phyloP scores from a whole-genome alignment of 2,113 vertebrate genomes.

The Tonatia bakeri region DNA sequence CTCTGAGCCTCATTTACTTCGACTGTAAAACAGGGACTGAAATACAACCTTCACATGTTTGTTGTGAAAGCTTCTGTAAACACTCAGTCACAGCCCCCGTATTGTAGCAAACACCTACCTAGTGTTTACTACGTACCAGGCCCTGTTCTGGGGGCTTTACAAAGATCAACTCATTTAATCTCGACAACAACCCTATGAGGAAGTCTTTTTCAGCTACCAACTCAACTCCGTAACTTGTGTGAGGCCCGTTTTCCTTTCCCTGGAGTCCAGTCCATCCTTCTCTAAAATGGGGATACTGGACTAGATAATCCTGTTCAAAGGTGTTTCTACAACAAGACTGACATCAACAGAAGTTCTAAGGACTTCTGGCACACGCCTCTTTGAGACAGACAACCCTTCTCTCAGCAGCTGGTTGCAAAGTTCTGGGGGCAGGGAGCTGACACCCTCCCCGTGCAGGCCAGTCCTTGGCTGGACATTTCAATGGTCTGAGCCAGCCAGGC shows the following conservation, averaged over 20 bases:
- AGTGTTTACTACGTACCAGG: neutral
- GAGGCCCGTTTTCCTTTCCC: neutral
- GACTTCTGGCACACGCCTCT: neutral
- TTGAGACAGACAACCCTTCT: neutral
- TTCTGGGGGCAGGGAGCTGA: neutral
- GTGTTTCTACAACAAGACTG: neutral
- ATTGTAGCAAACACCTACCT: neutral
- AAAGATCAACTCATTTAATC: neutral
- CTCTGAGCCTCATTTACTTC: neutral
- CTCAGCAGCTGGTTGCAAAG: neutral
- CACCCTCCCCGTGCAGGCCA: neutral
- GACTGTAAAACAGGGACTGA: neutral
- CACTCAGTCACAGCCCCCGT: neutral
- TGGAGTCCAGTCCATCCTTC: slow-evolving; percentile 6
- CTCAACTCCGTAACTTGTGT: neutral
- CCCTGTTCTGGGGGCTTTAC: neutral
- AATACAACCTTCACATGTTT: neutral
- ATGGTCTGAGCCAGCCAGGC: neutral
- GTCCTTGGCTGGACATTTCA: neutral
- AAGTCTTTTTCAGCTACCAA: neutral
- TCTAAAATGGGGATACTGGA: neutral
- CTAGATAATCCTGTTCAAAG: neutral
- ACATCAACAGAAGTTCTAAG: neutral
- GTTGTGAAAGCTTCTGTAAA: neutral
- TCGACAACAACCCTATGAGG: neutral